Base-by-base conservation (phyloP, 1,140 invertebrate genomes). In the Probaryconus sp. region DNA sequence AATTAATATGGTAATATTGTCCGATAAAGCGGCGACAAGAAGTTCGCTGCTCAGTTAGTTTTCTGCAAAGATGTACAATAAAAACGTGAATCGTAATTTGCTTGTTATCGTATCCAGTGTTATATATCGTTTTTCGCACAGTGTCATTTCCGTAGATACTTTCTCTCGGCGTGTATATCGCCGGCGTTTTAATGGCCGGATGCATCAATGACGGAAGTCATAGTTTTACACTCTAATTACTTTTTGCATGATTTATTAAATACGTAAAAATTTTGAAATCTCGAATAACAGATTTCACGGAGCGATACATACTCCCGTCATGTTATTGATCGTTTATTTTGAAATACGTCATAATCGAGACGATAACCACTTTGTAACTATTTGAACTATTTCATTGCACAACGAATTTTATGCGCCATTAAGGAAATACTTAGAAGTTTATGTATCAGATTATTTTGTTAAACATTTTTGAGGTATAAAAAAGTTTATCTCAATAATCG, bases 111-210 rank as follows among this genome's bases (percentile, higher is more conserved):
- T 50, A 55, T 48, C 33, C 14, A 9, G 20, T 13, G 33, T 71
- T 58, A 33, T 71, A 35, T 64, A 64, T 56, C 48, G 50, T 31
- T 55, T 18, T 24, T 17, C 7, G n/a, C 20, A 50, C 30, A 13
- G 37, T 64, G 58, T 45, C 60, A 58, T 58, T 72, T 72, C 51
- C 58, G 58, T 18, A 30, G 48, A 63, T 33, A 63, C 68, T 71
- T 71, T 71, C 68, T 71, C 68, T 58, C 58, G n/a, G n/a, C 58
- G 58, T 56, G 42, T 30, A 50, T 40, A 63, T 11, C 33, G 31
- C 21, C 47, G 31, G 65, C 38, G 38, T 69, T 69, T 69, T 53
- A 58, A 68, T 58, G 53, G 20, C 53, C 64, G 64, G 45, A 68
- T 43, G 51, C 64, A 51, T 51, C 64, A 43, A 56, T 35, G 64